phyloP scores from a whole-genome alignment of 2,113 vertebrate genomes.

The Tautogolabrus adspersus region DNA sequence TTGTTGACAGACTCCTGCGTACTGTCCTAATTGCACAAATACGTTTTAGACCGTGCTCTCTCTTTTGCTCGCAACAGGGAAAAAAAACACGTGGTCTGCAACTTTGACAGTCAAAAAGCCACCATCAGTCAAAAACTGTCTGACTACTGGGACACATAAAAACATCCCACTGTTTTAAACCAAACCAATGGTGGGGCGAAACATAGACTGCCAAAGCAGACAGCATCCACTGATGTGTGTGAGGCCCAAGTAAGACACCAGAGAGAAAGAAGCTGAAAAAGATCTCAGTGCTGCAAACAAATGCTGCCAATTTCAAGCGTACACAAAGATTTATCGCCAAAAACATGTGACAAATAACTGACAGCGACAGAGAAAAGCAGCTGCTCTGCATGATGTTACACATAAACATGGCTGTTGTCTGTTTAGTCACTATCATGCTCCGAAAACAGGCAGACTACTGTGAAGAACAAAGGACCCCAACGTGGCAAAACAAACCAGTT shows the following conservation, averaged over 20 bases:
- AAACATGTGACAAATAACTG: not conserved
- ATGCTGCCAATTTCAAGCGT: slow-evolving; percentile 1
- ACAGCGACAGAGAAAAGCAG: not conserved
- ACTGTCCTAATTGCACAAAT: too few species aligned
- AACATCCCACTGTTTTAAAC: not conserved
- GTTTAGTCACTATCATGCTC: slow-evolving; percentile 1
- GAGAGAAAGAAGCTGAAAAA: not conserved
- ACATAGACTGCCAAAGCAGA: not conserved
- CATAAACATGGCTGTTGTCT: not conserved
- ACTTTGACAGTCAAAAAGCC: not conserved
- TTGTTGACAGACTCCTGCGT: too few species aligned
- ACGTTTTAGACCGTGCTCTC: too few species aligned
- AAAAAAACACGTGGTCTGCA: not conserved
- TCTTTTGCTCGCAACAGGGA: too few species aligned
- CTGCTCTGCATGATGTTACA: too few species aligned
- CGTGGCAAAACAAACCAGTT: slow-evolving; percentile 19
- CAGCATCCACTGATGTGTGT: not conserved
- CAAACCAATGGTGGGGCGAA: not conserved
- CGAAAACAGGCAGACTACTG: not conserved
- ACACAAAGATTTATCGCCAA: not conserved
- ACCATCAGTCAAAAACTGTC: not conserved
- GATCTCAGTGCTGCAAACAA: not conserved
- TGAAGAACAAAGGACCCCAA: slow-evolving; percentile 25
- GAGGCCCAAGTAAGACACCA: not conserved
- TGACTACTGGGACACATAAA: not conserved